Evolutionary conservation across 2,888 invertebrate species (phyloP), one percentile per base, ranked within the genome.

Genomic region (Drymonia ruficornis): DNA sequence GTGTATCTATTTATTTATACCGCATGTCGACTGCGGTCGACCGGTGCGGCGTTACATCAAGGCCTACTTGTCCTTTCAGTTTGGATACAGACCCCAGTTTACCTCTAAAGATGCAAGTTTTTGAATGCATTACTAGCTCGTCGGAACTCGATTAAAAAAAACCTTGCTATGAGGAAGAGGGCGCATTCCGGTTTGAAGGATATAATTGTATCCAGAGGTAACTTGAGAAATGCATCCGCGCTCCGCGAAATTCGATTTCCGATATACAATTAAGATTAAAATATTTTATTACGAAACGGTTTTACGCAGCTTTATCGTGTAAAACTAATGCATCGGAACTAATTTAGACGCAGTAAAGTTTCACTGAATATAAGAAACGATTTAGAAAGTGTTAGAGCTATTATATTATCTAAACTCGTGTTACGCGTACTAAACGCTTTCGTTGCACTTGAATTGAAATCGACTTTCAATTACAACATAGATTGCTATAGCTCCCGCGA

Each of bases 21-120:
- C 71, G 76, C 78, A 79, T 75, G 74, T 74, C 67, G 73, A 68
- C 70, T 79, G 82, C 76, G 78, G 81, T 80, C 74, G 75, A 59
- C 56, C 71, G 60, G 61, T 66, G 72, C 69, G 55, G 61, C 67
- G 65, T 78, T 70, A 65, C 72, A 75, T 84, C 87, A 89, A 87
- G 88, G 84, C 68, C 80, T 79, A 77, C 80, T 76, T 81, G 86
- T 83, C 81, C 85, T 84, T 87, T 86, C 80, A 76, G 75, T 76
- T 75, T 75, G 74, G 76, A 80, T 76, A 81, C 66, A 70, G 70
- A 7, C 81, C 81, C 86, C 78, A 64, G 88, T 86, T 89, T 69
- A 74, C 87, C 87, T 88, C 81, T 73, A 85, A 81, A 82, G 65
- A 74, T 76, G 77, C 83, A 75, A 76, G 82, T 79, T 78, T 74